Base-by-base conservation (phyloP, 92 coral and sea anemone genomes). In the Paragorgia papillata region DNA sequence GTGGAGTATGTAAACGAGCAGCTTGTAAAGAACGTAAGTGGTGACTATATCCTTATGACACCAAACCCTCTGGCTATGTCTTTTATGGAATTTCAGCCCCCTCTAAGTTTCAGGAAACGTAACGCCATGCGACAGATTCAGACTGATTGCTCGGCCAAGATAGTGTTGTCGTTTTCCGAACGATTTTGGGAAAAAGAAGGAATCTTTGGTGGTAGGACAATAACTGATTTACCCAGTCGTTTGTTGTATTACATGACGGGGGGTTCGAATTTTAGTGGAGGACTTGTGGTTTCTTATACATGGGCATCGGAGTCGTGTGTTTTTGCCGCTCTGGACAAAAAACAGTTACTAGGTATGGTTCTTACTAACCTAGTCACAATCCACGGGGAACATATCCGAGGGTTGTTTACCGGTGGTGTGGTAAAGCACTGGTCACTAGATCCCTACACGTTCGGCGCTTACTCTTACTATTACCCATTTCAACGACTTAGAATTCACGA, bases 171-270 rank as follows among this genome's bases (percentile, higher is more conserved):
- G 4, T 51, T 51, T 17, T 51, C 58, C 8, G 58, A 51, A 51
- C 5, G 58, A 51, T 51, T 51, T n/a, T 51, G 58, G 58, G 58
- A 51, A 51, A 51, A 51, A n/a, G 58, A 51, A 22, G 58, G 58
- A 51, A 51, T 51, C n/a, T 51, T 51, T 17, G 58, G 58, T 6
- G 58, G 58, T 6, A 51, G 17, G 17, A 51, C 58, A 17, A 22
- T 51, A 22, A 51, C 58, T 22, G 58, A 51, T 51, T 51, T 51
- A 51, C 58, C 58, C 4, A 51, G 58, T n/a, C 58, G 17, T 22
- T 3, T 51, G 58, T 51, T 51, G n/a, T 51, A 51, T 51, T 51
- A 51, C n/a, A 51, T 51, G 26, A 51, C 20, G 21, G 20, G 21
- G 58, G 58, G 58, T 6, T 22, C 20, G 17, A 51, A 51, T 51